phyloP scores from a whole-genome alignment of 2,797 vertebrate genomes.

The Yasuhikotakia modesta region DNA sequence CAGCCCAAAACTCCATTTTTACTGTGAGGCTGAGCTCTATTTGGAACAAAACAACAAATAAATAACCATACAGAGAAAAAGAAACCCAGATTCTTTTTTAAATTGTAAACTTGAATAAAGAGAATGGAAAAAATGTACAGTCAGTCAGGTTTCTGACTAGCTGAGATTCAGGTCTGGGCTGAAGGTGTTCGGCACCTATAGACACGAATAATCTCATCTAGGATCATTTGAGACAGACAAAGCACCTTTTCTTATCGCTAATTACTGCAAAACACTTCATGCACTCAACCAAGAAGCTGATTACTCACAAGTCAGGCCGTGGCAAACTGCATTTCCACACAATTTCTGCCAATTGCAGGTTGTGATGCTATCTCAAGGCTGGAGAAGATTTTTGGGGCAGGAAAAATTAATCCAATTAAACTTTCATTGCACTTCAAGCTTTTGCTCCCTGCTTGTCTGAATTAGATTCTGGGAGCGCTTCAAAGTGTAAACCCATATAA shows the following conservation, averaged over 20 bases:
- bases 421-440: constrained; percentile 56
- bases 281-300: constrained; percentile 71
- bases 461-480: constrained; percentile 50
- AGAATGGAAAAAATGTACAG: background rate
- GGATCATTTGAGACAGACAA: constrained; percentile 71
- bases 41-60: constrained; percentile 6
- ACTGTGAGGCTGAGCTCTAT: background rate
- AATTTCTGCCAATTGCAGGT: constrained; percentile 66
- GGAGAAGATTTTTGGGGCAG: constrained; percentile 61
- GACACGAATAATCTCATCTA: constrained; percentile 56
- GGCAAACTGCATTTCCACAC: constrained; percentile 67
- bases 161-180: background rate
- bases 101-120: constrained; percentile 15
- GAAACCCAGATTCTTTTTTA: background rate
- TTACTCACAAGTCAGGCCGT: constrained; percentile 68
- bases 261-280: constrained; percentile 71
- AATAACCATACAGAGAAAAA: background rate
- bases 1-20: background rate
- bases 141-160: background rate
- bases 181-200: constrained; percentile 23
- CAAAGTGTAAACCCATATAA: constrained; percentile 39
- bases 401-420: constrained; percentile 76
- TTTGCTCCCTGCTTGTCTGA: constrained; percentile 28
- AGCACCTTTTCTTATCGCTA: constrained; percentile 76
- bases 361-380: constrained; percentile 70